A percentile compares a stretch with the other conserved stretches of the same genome.
Evolutionary conservation across 2,113 vertebrate species (phyloP).

Genomic region (Pluvialis apricaria): DNA sequence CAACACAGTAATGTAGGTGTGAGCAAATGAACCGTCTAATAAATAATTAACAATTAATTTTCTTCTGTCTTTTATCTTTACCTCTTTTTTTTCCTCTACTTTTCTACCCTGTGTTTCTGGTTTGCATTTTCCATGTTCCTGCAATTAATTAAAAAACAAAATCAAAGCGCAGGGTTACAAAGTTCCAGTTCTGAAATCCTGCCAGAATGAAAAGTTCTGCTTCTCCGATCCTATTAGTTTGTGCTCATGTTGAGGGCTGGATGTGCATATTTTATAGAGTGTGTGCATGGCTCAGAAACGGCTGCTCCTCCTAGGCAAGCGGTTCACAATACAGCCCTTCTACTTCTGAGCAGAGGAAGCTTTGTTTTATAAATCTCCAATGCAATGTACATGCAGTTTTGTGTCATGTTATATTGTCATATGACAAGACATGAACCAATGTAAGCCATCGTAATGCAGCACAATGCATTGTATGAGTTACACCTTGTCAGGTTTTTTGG

Average conservation of each 20-base stretch:
- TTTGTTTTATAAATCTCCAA: conserved; percentile 71
- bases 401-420: conserved; percentile 74
- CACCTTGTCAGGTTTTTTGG: conserved; percentile 67
- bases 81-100: conserved; percentile 11
- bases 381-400: conserved; percentile 64
- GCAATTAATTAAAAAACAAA: conserved; percentile 70
- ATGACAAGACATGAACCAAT: conserved; percentile 69
- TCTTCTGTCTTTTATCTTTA: conserved; percentile 66
- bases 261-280: conserved; percentile 58
- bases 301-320: not conserved
- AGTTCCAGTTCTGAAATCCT: conserved; percentile 55
- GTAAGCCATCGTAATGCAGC: conserved; percentile 62
- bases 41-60: conserved; percentile 74
- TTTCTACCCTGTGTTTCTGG: conserved; percentile 29
- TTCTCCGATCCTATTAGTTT: not conserved
- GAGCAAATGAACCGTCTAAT: conserved; percentile 70
- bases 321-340: conserved; percentile 28
- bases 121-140: conserved; percentile 57
- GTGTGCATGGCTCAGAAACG: not conserved
- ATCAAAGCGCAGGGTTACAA: conserved; percentile 58
- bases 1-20: conserved; percentile 58
- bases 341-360: conserved; percentile 26
- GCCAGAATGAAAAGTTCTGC: conserved; percentile 47
- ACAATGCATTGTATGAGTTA: conserved; percentile 61
- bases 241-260: conserved; percentile 24